Percentiles rank a stretch among this genome's conserved stretches.
Evolutionary conservation across 2,113 vertebrate genomes (phyloP).

Genomic region (Dromas ardeola): DNA sequence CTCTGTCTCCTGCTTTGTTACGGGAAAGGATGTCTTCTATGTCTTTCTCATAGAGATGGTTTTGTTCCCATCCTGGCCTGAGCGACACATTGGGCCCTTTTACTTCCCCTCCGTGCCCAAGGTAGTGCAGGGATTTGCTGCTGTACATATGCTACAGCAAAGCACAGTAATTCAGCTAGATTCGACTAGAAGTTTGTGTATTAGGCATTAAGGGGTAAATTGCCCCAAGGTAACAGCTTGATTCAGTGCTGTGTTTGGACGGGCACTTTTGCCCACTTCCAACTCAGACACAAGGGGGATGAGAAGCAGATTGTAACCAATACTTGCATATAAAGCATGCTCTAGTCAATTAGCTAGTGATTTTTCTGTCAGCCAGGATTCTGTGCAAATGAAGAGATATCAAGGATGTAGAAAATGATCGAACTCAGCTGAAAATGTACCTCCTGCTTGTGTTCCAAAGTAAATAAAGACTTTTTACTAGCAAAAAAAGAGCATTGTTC

Average conservation of each 20-base stretch:
- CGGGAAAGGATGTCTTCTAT: not conserved
- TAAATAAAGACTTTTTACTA: conserved; percentile 64
- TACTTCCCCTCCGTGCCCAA: not conserved
- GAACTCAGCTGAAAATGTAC: conserved; percentile 66
- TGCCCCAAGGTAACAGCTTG: not conserved
- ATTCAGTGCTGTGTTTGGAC: not conserved
- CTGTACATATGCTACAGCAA: not conserved
- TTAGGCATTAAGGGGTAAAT: not conserved
- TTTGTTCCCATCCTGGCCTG: not conserved
- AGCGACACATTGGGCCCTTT: not conserved
- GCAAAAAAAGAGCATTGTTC: conserved; percentile 14
- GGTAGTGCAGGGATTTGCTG: not conserved
- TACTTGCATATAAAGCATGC: not conserved
- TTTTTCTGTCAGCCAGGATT: conserved; percentile 67
- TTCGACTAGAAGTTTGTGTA: not conserved
- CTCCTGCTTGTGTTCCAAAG: conserved; percentile 66
- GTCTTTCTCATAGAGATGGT: not conserved
- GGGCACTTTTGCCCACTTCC: not conserved
- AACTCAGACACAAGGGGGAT: not conserved
- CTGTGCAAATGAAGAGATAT: conserved; percentile 45
- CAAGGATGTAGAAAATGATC: conserved; percentile 65
- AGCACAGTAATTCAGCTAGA: not conserved
- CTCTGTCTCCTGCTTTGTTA: not conserved
- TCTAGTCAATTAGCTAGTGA: conserved; percentile 56
- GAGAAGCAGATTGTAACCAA: conserved; percentile 8